Conservation (phyloP, 1,140 invertebrate species). For the Diprion similis region DNA sequence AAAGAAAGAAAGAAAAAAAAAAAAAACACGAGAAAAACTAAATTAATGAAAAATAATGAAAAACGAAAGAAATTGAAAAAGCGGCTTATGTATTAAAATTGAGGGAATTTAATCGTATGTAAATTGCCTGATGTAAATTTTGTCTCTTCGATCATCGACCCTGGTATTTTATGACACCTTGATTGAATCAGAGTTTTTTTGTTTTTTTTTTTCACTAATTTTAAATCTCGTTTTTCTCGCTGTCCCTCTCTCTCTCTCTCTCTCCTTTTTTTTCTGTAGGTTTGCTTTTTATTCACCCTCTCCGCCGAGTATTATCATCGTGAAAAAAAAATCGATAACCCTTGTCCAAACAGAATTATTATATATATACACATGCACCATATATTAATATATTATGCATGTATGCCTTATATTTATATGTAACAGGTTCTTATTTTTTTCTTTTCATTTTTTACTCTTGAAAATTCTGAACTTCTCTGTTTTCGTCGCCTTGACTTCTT, state of each 20-base stretch:
- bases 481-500: too few species aligned
- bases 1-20: too few species aligned
- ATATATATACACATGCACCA: too few species aligned
- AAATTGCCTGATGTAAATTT: conserved; percentile 1
- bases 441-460: background rate
- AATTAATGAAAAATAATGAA: too few species aligned
- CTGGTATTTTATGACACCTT: background rate
- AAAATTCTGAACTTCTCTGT: background rate
- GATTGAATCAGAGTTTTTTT: background rate
- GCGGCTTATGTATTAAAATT: too few species aligned
- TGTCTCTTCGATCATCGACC: background rate
- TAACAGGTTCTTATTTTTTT: background rate
- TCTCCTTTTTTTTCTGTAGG: background rate
- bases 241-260: background rate
- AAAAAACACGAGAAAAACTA: too few species aligned
- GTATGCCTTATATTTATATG: background rate
- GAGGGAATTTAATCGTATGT: background rate
- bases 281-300: too few species aligned
- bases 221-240: background rate
- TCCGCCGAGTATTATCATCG: too few species aligned
- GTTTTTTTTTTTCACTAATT: background rate
- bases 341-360: too few species aligned
- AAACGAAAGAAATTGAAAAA: too few species aligned
- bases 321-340: too few species aligned
- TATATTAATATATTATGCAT: too few species aligned